phyloP scores from a whole-genome alignment of 1,140 invertebrate species.

The Drosophila melanogaster region Release_6_plus_ISO1_MT NT_033779.5:18160501-18161000 shows the following conservation, averaged over 20 bases:
- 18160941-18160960: slow-evolving; percentile 42
- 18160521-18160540: slow-evolving; percentile 22
- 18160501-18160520: slow-evolving; percentile 77
- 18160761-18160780: slow-evolving; percentile 56
- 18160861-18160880: slow-evolving; percentile 61
- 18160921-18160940: slow-evolving; percentile 76
- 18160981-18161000: slow-evolving; percentile 60
- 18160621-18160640: slow-evolving; percentile 2
- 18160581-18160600: slow-evolving; percentile 14
- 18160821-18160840: slow-evolving; percentile 66
- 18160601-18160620: slow-evolving; percentile 1
- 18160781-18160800: slow-evolving; percentile 8
- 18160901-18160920: slow-evolving; percentile 54
- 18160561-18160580: slow-evolving; percentile 18
- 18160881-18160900: slow-evolving; percentile 37
- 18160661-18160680: slow-evolving; percentile 52
- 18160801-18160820: slow-evolving; percentile 13
- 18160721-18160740: slow-evolving; percentile 42
- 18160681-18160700: slow-evolving; percentile 56
- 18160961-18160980: not conserved
- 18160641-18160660: slow-evolving; percentile 35
- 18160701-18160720: slow-evolving; percentile 80
- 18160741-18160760: slow-evolving; percentile 44
- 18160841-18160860: slow-evolving; percentile 73
- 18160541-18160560: slow-evolving; percentile 6